These are phyloP conservation scores for Crypturellus undulatus DNA, from an alignment of 2,113 vertebrate species.

Conservation along the genomic window DNA sequence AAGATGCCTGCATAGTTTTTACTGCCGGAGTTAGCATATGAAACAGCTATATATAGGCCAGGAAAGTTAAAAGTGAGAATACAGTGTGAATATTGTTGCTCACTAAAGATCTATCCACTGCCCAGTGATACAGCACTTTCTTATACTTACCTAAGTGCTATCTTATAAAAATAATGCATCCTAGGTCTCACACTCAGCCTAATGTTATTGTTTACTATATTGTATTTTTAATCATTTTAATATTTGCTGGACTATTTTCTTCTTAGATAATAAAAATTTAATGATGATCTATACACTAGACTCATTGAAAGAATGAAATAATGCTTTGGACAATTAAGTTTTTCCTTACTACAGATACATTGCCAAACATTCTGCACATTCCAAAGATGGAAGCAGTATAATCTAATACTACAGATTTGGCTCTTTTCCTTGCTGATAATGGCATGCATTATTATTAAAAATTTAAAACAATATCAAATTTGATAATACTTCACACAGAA, in stretches of 20 bases:
- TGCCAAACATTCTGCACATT: neutral
- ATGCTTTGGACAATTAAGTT: neutral
- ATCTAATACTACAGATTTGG: neutral
- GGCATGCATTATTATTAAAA: fast-evolving
- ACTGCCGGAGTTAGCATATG: neutral
- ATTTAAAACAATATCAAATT: neutral
- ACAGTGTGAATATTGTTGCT: neutral
- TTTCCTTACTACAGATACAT: neutral
- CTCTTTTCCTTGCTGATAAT: neutral
- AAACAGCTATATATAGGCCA: neutral
- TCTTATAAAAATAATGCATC: neutral
- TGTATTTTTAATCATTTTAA: neutral
- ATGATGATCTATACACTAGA: neutral
- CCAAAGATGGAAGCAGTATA: neutral
- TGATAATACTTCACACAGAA: neutral
- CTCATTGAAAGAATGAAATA: neutral
- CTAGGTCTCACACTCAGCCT: neutral
- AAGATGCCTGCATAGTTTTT: neutral
- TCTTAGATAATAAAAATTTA: neutral
- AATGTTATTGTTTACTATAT: neutral
- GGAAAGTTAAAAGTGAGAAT: neutral
- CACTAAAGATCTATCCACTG: neutral
- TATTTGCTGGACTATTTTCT: neutral
- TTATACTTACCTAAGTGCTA: neutral
- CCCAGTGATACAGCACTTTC: neutral